Evolutionary conservation across 2,113 vertebrate genomes (phyloP), one percentile per base, ranked within the genome.

Genomic region (Morone saxatilis): DNA sequence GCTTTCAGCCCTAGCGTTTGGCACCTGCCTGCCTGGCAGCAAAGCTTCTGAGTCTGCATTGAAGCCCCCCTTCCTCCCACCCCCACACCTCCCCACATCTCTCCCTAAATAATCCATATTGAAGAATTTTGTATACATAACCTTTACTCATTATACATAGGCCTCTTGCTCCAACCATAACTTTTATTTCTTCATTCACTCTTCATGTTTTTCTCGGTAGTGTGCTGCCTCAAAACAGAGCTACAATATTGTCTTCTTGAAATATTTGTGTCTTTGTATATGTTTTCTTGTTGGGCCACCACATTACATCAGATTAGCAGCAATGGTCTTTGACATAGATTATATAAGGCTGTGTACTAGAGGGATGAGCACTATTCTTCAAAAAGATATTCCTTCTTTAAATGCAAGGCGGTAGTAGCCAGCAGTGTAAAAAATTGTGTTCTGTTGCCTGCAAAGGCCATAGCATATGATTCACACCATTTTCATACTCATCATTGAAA

Each of bases 21-120:
- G 69, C 76, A 81, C 53, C 76, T 78, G 59, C 45, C 60, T 57
- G 83, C 40, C 74, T 86, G 81, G 74, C 70, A 80, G 63, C 60
- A n/a, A 43, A 65, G 71, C 20, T 38, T 40, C 71, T 25, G 56
- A 72, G 65, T 43, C 78, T 51, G 47, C 67, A 69, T 14, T 22
- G 16, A 69, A 68, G 36, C 31, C 31, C 31, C 31, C 31, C 31
- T 31, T 31, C 31, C 31, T 31, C 31, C 31, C 31, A 2, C 31
- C 31, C 81, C 38, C 6, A 40, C 70, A 65, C 71, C 25, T 51
- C 48, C 81, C 38, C 6, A 40, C 70, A 65, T 74, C 25, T 51
- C 48, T 40, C 19, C 22, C n/a, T 57, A 51, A 67, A 68, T 45
- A 38, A 53, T 65, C 67, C 47, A 62, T 25, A 65, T 71, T 45